These are phyloP conservation scores for Drosophila affinis DNA, from an alignment of 2,888 invertebrate genomes.

Conservation along the genomic window DNA sequence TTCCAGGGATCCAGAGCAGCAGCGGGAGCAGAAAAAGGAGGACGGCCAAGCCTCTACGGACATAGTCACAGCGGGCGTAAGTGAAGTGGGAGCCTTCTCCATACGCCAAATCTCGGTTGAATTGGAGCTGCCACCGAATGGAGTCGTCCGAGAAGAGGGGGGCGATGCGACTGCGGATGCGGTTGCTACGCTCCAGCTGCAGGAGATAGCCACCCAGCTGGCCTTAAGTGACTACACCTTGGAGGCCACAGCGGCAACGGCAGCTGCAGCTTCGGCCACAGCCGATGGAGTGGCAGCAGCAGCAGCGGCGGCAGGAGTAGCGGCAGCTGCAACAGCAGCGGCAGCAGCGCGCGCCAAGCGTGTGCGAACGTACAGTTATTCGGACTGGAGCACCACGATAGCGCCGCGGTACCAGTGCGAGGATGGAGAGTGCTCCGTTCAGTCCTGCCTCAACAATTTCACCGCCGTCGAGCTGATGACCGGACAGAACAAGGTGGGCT, in stretches of 20 bases:
- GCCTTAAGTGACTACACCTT: constrained; percentile 4
- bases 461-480: constrained; percentile 95
- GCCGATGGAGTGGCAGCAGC: constrained; percentile 22
- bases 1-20: constrained; percentile 4
- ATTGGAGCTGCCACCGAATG: constrained; percentile 11
- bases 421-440: constrained; percentile 92
- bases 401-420: constrained; percentile 89
- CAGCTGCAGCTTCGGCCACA: constrained; percentile 13
- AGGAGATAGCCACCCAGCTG: constrained; percentile 5
- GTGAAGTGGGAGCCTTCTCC: constrained; percentile 80
- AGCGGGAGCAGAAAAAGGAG: not conserved
- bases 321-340: constrained; percentile 11
- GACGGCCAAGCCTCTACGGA: constrained; percentile 60
- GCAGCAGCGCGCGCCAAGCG: constrained; percentile 66
- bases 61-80: constrained; percentile 78
- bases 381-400: constrained; percentile 85
- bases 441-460: constrained; percentile 96
- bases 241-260: constrained; percentile 13
- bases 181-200: not conserved
- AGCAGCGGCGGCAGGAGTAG: constrained; percentile 22
- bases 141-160: not conserved
- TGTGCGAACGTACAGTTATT: constrained; percentile 82
- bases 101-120: constrained; percentile 74
- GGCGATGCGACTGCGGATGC: not conserved
- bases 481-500: constrained; percentile 96